Percentiles rank a stretch among this genome's conserved stretches.
phyloP scores from a whole-genome alignment of 1,140 invertebrate species.

The Leptopilina boulardi region DNA sequence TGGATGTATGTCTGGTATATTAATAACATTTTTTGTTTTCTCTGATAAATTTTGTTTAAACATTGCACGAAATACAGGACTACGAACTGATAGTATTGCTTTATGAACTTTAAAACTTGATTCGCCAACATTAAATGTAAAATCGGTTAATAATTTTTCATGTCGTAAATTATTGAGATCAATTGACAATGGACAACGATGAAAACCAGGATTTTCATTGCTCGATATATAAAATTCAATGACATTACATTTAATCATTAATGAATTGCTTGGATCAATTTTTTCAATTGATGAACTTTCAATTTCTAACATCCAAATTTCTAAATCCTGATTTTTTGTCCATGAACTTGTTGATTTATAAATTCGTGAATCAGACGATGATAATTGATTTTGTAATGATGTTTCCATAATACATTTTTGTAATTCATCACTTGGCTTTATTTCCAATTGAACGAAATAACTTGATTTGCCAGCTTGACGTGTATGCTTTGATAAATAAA shows the following conservation, averaged over 20 bases:
- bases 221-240: constrained; percentile 15
- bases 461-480: not conserved
- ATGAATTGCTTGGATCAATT: not conserved
- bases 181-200: not conserved
- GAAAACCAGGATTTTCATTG: constrained; percentile 5
- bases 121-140: constrained; percentile 17
- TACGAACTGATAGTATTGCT: not conserved
- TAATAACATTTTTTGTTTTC: not conserved
- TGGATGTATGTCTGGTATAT: constrained; percentile 18
- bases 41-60: constrained; percentile 28
- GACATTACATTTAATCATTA: not conserved
- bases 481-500: not conserved
- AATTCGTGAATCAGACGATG: too few relatives aligned
- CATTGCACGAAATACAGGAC: constrained; percentile 36
- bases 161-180: not conserved
- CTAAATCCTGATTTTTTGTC: not conserved
- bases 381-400: not conserved
- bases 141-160: not conserved
- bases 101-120: constrained; percentile 5
- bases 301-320: not conserved
- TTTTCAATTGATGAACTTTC: not conserved
- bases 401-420: constrained; percentile 16
- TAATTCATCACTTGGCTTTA: not conserved
- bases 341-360: not conserved
- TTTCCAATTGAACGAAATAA: not conserved